Percentiles rank a stretch among this genome's conserved stretches.
Conservation (phyloP, 2,797 vertebrate genomes). For the Mormyrus proboscirostris region DNA sequence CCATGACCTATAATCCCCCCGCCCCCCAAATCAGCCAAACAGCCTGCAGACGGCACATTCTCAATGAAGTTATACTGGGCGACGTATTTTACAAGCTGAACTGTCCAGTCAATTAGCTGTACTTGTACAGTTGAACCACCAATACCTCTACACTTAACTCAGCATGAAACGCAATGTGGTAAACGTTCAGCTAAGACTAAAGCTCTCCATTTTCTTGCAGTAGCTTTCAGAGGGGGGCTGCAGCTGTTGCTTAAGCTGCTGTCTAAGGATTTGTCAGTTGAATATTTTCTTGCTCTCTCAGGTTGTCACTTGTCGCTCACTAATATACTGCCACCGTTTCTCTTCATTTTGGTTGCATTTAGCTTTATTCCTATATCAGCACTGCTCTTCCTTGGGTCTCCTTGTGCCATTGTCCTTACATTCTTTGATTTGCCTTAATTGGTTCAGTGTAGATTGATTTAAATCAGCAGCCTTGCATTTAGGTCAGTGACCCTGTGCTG, state of each 20-base stretch:
- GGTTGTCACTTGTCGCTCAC: not conserved
- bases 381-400: not conserved
- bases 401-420: not conserved
- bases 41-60: not conserved
- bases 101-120: not conserved
- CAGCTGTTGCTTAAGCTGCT: not conserved
- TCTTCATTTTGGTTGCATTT: not conserved
- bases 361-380: not conserved
- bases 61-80: not conserved
- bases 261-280: not conserved
- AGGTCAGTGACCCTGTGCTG: not conserved
- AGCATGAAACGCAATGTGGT: not conserved
- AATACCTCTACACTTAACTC: not conserved
- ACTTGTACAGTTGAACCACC: not conserved
- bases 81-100: not conserved
- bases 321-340: not conserved
- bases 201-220: not conserved
- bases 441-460: not conserved
- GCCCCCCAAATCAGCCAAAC: not conserved
- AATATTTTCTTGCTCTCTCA: not conserved
- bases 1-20: not conserved
- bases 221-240: not conserved
- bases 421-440: constrained; percentile 9
- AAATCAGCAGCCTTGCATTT: not conserved
- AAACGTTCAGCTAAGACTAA: not conserved